These are phyloP conservation scores for Harpalus rubripes DNA, from an alignment of 2,888 invertebrate species.

Conservation along the genomic window DNA sequence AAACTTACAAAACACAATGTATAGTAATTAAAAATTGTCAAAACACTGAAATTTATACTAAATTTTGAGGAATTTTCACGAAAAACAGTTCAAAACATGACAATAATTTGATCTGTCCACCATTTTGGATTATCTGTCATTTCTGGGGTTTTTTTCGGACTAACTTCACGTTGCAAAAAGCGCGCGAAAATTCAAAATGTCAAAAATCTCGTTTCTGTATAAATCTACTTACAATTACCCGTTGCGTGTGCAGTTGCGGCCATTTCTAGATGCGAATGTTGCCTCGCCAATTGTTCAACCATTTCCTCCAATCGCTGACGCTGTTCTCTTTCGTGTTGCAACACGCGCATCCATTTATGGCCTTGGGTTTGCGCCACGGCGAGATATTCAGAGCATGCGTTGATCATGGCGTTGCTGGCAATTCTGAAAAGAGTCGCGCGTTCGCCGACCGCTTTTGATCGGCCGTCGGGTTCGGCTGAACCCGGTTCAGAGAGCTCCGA, in stretches of 20 bases:
- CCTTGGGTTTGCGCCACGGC: slow-evolving; percentile 94
- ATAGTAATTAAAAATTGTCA: background rate
- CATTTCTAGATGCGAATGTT: slow-evolving; percentile 97
- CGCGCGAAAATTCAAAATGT: background rate
- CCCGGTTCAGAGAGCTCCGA: slow-evolving; percentile 90
- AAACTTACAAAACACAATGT: background rate
- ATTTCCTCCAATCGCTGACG: slow-evolving; percentile 95
- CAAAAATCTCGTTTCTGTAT: background rate
- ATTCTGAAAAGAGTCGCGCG: slow-evolving; percentile 96
- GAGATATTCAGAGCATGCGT: slow-evolving; percentile 95
- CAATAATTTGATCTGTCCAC: background rate
- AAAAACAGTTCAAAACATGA: slow-evolving; percentile 4
- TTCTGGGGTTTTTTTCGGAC: background rate
- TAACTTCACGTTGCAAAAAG: slow-evolving; percentile 23
- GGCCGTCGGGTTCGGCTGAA: slow-evolving; percentile 81
- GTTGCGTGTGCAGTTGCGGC: slow-evolving; percentile 86
- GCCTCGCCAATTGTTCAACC: slow-evolving; percentile 97
- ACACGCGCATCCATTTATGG: slow-evolving; percentile 93
- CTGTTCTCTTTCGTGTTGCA: slow-evolving; percentile 97
- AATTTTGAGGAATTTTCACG: slow-evolving; percentile 9
- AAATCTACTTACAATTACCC: slow-evolving; percentile 75
- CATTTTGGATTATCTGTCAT: slow-evolving; percentile 36
- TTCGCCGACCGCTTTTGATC: slow-evolving; percentile 94
- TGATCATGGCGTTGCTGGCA: slow-evolving; percentile 97
- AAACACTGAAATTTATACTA: background rate